Evolutionary conservation across 2,888 invertebrate genomes (phyloP), one percentile per base, ranked within the genome.

Genomic region (Torymus tubicola): DNA sequence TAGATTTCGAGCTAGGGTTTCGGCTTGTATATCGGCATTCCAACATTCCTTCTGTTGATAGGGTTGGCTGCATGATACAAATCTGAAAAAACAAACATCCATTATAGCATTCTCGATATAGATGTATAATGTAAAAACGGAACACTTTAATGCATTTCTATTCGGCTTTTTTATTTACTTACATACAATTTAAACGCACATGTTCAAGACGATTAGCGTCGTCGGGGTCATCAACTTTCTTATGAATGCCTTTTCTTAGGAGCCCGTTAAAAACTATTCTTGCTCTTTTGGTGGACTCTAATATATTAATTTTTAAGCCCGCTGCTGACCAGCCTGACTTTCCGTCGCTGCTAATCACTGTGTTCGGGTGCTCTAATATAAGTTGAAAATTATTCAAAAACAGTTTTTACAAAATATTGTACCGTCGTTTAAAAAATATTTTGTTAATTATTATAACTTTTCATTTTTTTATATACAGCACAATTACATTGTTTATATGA

Each of bases 181-280:
- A 95, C 95, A 94, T 92, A 81, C 94, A 92, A 87, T 94, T 94
- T 67, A 95, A 91, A 68, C 90, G 90, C 50, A 92, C 89, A 84
- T 93, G 93, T 83, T 91, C 90, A 4, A 91, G 82, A 31, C 69
- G 79, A 52, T 88, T 87, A 69, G 90, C 91, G 42, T 53, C 79
- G 42, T 90, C 91, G 1, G 85, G 84, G 10, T 85, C 84, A 13
- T 60, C 61, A 67, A 55, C 8, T 14, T 78, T 53, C 13, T 24
- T 18, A 67, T 91, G 89, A 12, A 89, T 87, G 42, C 89, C 89
- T 85, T 92, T 92, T 85, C 91, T 92, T 65, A 96, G 88, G n/a
- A 94, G 89, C 0, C 96, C 96, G 88, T 95, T 95, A 88, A 93
- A 96, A 52, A 93, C 89, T 18, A 96, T 91, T 85, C 95, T 92